phyloP scores from a whole-genome alignment of 2,113 vertebrate species.

The Oreochromis tanganicae region DNA sequence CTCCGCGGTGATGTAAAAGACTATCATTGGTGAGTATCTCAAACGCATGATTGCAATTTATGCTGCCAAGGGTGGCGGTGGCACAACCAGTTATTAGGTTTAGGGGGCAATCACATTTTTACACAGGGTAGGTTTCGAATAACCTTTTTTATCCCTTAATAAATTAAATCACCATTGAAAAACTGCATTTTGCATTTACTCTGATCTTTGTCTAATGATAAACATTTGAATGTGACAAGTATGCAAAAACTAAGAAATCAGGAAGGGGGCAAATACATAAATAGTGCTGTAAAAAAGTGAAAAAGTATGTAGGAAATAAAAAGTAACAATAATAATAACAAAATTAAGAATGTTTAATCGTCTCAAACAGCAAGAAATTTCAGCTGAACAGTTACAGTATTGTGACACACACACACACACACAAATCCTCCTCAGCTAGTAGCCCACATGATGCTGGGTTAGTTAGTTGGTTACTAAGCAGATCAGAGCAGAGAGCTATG shows the following conservation, averaged over 20 bases:
- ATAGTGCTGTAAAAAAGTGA: background rate
- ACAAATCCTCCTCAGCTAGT: background rate
- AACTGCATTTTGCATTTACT: background rate
- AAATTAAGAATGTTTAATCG: background rate
- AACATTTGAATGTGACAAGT: background rate
- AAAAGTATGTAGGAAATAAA: background rate
- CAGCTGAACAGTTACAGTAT: background rate
- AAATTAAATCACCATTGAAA: background rate
- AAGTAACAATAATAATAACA: background rate
- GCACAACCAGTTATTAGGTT: background rate
- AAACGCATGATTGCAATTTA: background rate
- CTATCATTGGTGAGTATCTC: background rate
- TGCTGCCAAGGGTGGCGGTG: background rate
- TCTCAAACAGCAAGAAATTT: background rate
- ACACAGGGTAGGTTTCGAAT: background rate
- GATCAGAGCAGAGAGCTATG: background rate
- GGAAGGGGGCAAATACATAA: background rate
- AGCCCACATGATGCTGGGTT: background rate
- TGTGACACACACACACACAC: background rate
- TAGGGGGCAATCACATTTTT: background rate
- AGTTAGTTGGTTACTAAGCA: conserved; percentile 22
- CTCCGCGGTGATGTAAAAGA: background rate
- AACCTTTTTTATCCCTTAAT: background rate
- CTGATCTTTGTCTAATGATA: background rate
- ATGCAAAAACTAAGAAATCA: background rate